Evolutionary conservation across 2,888 invertebrate species (phyloP).

Genomic region (Philaethria dido): DNA sequence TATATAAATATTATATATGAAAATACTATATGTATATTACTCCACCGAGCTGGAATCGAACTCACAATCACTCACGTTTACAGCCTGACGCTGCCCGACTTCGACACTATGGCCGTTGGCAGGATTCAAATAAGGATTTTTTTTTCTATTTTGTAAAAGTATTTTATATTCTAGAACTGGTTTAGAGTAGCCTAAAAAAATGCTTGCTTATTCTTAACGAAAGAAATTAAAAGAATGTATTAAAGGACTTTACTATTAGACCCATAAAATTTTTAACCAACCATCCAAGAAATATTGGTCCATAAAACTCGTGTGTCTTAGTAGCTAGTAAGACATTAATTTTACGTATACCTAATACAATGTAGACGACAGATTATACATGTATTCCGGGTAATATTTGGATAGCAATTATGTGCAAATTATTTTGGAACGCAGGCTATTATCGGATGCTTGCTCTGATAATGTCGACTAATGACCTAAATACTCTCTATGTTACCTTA

Average conservation of each 20-base stretch:
- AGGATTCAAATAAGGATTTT: no score
- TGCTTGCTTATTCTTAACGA: no score
- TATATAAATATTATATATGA: no score
- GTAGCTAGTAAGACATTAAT: background rate
- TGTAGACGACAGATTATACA: slow-evolving; percentile 1
- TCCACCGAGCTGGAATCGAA: no score
- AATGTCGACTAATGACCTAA: slow-evolving; percentile 7
- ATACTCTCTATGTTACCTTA: background rate
- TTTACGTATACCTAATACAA: slow-evolving; percentile 12
- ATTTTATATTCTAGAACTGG: no score
- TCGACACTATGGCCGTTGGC: no score
- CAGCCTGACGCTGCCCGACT: no score
- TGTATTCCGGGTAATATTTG: background rate
- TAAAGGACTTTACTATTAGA: background rate
- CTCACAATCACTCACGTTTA: no score
- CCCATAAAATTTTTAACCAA: background rate
- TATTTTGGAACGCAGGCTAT: slow-evolving; percentile 12
- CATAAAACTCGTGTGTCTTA: background rate
- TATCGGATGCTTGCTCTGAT: slow-evolving; percentile 11
- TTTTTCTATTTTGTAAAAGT: no score
- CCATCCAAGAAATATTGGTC: background rate
- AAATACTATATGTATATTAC: no score
- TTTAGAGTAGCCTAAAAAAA: no score
- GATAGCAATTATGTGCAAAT: slow-evolving; percentile 12
- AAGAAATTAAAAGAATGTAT: background rate